A percentile compares a stretch with the other conserved stretches of the same genome.
Evolutionary conservation across 2,113 vertebrate genomes (phyloP).

Genomic region (Heptranchias perlo): DNA sequence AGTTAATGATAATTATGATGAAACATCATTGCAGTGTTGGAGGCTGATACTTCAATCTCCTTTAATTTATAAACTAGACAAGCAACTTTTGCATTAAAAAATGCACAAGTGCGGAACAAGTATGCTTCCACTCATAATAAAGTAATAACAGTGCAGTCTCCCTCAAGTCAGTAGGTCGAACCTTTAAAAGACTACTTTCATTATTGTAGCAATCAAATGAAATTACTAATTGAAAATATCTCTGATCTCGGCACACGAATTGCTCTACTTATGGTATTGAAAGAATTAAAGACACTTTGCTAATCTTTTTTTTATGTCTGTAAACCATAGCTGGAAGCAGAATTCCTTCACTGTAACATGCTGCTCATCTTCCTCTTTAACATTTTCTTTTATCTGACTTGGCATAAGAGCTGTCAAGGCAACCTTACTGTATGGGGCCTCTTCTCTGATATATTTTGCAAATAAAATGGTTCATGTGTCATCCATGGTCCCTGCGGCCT

Average conservation of each 20-base stretch:
- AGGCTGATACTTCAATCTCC: not conserved
- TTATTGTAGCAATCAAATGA: slow-evolving; percentile 48
- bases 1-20: not conserved
- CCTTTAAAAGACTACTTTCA: slow-evolving; percentile 13
- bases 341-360: slow-evolving; percentile 58
- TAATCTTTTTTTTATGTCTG: slow-evolving; percentile 77
- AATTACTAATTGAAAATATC: slow-evolving; percentile 79
- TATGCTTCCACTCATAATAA: not conserved
- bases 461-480: slow-evolving; percentile 48
- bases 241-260: slow-evolving; percentile 78
- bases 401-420: slow-evolving; percentile 62
- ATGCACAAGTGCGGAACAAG: not conserved
- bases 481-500: slow-evolving; percentile 65
- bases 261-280: slow-evolving; percentile 47
- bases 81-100: not conserved
- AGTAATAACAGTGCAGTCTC: not conserved
- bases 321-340: slow-evolving; percentile 69
- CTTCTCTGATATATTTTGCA: slow-evolving; percentile 54
- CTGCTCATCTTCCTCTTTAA: slow-evolving; percentile 46
- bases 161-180: not conserved
- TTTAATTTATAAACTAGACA: slow-evolving; percentile 10
- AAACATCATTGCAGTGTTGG: not conserved
- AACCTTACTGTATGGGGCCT: slow-evolving; percentile 54
- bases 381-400: slow-evolving; percentile 55
- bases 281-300: slow-evolving; percentile 57